Conservation (phyloP, 1,140 invertebrate genomes). For the Scaptomyza montana region DNA sequence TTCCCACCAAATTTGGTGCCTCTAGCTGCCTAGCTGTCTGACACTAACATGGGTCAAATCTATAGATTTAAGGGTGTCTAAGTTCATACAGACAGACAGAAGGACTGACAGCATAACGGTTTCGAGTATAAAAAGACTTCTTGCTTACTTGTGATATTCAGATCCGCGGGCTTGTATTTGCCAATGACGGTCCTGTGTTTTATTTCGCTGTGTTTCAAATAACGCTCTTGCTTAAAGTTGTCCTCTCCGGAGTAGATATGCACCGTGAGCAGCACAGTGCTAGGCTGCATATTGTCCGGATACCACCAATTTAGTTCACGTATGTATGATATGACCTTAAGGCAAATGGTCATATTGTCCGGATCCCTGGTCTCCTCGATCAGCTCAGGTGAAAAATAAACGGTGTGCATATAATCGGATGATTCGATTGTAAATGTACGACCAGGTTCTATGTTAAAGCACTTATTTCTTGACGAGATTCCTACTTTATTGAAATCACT, state of each 20-base stretch:
- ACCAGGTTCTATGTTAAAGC: neutral
- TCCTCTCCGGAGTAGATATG: conserved; percentile 12
- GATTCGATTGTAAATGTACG: neutral
- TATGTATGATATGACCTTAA: conserved; percentile 32
- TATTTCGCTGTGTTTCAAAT: neutral
- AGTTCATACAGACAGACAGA: too few species aligned
- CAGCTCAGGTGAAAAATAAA: conserved; percentile 13
- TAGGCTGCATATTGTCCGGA: conserved; percentile 46
- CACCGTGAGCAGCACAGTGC: conserved; percentile 35
- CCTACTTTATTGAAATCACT: neutral
- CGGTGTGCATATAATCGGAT: conserved; percentile 26
- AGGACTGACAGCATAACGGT: too few species aligned
- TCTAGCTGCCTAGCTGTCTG: too few species aligned
- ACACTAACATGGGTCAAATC: too few species aligned
- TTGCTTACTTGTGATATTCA: neutral
- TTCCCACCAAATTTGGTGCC: too few species aligned
- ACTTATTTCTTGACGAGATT: conserved; percentile 4
- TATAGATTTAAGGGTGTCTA: too few species aligned
- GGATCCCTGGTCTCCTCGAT: conserved; percentile 16
- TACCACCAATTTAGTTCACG: conserved; percentile 58
- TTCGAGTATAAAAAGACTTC: too few species aligned
- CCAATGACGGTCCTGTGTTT: neutral
- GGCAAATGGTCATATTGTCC: neutral
- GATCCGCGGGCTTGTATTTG: conserved; percentile 30
- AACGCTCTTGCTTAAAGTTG: neutral